Conservation (phyloP, 2,888 invertebrate genomes). For the Agrochola lychnidis region DNA sequence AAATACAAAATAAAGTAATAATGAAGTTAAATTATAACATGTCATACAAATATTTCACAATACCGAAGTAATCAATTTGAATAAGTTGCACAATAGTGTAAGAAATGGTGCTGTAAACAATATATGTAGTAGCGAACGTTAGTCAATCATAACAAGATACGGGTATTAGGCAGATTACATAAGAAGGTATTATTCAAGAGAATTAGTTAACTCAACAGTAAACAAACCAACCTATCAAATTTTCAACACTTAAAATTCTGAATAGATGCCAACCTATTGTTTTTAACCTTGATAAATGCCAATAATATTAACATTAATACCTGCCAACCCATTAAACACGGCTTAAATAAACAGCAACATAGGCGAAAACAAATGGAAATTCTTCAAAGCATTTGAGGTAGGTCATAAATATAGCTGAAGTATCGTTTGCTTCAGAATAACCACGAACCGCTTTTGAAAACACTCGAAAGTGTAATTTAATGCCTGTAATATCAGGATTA, state of each 20-base stretch:
- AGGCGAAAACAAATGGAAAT: conserved; percentile 33
- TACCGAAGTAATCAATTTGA: conserved; percentile 31
- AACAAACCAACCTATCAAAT: conserved; percentile 44
- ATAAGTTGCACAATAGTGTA: conserved; percentile 29
- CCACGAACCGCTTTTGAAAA: conserved; percentile 34
- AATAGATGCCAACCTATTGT: conserved; percentile 54
- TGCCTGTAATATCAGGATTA: conserved; percentile 49
- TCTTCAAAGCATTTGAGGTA: conserved; percentile 69
- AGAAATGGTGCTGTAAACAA: conserved; percentile 13
- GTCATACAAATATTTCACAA: conserved; percentile 29
- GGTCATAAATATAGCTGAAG: conserved; percentile 66
- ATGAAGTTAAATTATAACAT: conserved; percentile 6
- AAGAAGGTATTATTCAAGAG: conserved; percentile 24
- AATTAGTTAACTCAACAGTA: conserved; percentile 28
- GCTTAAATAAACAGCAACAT: conserved; percentile 18
- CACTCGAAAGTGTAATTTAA: conserved; percentile 60
- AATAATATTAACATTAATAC: conserved; percentile 46
- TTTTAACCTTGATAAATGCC: conserved; percentile 55
- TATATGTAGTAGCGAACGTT: conserved; percentile 3
- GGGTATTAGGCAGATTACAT: conserved; percentile 9
- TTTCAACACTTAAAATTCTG: conserved; percentile 63
- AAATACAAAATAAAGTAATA: neutral
- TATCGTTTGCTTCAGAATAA: conserved; percentile 52
- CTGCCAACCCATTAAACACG: conserved; percentile 40
- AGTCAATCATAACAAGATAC: conserved; percentile 16